Percentiles rank a stretch among this genome's conserved stretches.
Evolutionary conservation across 2,113 vertebrate genomes (phyloP).

Genomic region (Melanocharis versteri): DNA sequence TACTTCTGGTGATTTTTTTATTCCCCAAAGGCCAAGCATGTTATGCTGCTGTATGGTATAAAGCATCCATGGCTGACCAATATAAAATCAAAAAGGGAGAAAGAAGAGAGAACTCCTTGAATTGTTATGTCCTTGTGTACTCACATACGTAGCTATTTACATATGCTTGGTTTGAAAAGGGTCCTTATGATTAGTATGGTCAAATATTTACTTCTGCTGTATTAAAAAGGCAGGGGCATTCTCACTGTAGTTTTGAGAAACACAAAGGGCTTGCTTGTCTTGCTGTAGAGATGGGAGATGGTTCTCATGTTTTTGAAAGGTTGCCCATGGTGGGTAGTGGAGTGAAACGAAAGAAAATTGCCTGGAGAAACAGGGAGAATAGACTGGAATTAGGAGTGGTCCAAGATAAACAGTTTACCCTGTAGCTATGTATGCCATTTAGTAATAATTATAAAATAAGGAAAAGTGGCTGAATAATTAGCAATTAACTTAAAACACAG

Average conservation of each 20-base stretch:
- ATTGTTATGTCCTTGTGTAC: slow-evolving; percentile 30
- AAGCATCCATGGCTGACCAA: neutral
- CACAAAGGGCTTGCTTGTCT: neutral
- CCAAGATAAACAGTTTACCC: neutral
- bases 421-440: neutral
- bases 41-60: neutral
- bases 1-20: neutral
- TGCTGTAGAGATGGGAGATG: neutral
- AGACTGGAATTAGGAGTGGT: neutral
- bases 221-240: slow-evolving; percentile 28
- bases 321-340: neutral
- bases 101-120: neutral
- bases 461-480: neutral
- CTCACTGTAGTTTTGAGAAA: slow-evolving; percentile 43
- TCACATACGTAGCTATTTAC: neutral
- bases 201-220: slow-evolving; percentile 28
- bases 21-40: neutral
- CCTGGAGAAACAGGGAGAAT: neutral
- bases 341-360: neutral
- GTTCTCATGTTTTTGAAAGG: neutral
- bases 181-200: neutral
- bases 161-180: slow-evolving; percentile 20
- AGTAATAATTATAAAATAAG: neutral
- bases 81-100: neutral
- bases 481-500: neutral